phyloP scores from a whole-genome alignment of 2,113 vertebrate genomes.

The Pimephales promelas region DNA sequence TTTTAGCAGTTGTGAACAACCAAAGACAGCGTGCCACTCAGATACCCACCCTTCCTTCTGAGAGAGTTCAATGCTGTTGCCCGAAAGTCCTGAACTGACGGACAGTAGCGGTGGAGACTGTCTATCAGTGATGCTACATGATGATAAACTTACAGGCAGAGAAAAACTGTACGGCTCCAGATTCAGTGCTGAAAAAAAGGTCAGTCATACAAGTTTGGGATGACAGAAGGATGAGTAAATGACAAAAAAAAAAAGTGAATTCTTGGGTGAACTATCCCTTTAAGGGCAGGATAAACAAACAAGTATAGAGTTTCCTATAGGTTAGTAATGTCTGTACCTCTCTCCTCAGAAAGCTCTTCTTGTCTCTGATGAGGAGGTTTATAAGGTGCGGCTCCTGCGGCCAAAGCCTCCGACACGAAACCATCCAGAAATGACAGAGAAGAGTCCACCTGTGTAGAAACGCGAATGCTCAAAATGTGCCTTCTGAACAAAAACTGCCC shows the following conservation, averaged over 20 bases:
- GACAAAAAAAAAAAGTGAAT: neutral
- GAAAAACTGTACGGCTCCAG: constrained; percentile 91
- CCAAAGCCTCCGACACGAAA: constrained; percentile 91
- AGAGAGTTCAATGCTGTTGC: constrained; percentile 82
- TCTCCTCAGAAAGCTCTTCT: constrained; percentile 86
- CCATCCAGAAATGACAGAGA: constrained; percentile 96
- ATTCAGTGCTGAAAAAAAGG: constrained; percentile 81
- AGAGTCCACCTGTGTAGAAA: constrained; percentile 85
- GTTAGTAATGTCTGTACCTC: constrained; percentile 75
- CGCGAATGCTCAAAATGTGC: neutral
- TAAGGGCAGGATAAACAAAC: neutral
- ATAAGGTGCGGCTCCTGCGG: constrained; percentile 87
- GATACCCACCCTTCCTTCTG: constrained; percentile 84
- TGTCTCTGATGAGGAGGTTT: constrained; percentile 94
- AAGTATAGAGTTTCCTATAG: neutral
- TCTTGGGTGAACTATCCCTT: neutral
- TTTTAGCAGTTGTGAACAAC: neutral
- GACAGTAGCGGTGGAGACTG: constrained; percentile 91
- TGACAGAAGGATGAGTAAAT: neutral
- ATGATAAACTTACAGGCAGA: constrained; percentile 81
- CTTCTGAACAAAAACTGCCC: neutral
- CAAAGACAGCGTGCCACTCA: neutral
- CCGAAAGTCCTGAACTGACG: constrained; percentile 86
- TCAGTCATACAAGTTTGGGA: constrained; percentile 36
- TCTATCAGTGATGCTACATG: constrained; percentile 82